Conservation (phyloP, 2,888 invertebrate species). For the Pheosia gnoma region DNA sequence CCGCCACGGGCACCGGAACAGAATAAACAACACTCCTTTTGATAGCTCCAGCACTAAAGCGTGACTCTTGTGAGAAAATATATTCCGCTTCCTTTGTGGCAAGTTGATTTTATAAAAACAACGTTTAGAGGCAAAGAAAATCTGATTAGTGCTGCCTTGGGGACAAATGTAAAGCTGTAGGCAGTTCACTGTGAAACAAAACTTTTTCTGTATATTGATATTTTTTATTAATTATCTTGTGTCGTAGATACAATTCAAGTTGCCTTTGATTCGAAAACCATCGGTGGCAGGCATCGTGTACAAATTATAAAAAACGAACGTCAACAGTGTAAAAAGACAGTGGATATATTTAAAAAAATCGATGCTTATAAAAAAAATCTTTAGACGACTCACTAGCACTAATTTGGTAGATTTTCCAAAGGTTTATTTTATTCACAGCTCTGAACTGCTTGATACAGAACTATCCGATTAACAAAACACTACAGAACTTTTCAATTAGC, state of each 20-base stretch:
- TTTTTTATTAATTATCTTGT: too few species aligned
- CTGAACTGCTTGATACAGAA: neutral
- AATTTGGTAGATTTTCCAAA: neutral
- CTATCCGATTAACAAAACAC: neutral
- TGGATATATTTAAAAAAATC: too few species aligned
- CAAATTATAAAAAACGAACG: too few species aligned
- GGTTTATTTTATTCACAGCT: too few species aligned
- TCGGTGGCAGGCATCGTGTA: too few species aligned
- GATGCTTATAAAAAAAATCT: too few species aligned
- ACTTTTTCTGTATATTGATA: too few species aligned
- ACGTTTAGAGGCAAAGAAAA: neutral
- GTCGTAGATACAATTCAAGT: too few species aligned
- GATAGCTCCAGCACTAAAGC: constrained; percentile 35
- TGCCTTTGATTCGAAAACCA: too few species aligned
- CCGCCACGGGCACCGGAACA: constrained; percentile 22
- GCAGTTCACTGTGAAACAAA: neutral
- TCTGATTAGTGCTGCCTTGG: neutral
- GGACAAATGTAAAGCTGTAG: neutral
- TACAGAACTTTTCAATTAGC: constrained; percentile 6
- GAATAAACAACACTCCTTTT: constrained; percentile 40
- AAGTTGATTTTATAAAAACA: constrained; percentile 27
- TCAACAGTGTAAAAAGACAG: too few species aligned
- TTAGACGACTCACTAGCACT: neutral
- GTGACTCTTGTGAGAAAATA: constrained; percentile 28
- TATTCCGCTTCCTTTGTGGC: constrained; percentile 21